These are phyloP conservation scores for Calameuta filiformis DNA, from an alignment of 2,888 invertebrate species.

Conservation along the genomic window DNA sequence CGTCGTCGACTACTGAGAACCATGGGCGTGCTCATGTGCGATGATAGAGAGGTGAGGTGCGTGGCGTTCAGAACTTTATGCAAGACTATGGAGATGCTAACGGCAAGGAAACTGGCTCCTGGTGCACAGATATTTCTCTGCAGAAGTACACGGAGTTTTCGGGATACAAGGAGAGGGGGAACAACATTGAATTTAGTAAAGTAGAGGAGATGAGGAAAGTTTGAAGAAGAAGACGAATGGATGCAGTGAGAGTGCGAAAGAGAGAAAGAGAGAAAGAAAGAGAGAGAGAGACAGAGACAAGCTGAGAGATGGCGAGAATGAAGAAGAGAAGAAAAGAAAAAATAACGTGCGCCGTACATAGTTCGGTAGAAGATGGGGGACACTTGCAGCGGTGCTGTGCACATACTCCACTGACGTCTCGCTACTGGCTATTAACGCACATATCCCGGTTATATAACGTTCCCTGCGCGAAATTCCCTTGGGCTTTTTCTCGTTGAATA, in stretches of 20 bases:
- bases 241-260: slow-evolving; percentile 18
- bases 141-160: slow-evolving; percentile 22
- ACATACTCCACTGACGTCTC: slow-evolving; percentile 38
- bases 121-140: slow-evolving; percentile 12
- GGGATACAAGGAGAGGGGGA: slow-evolving; percentile 20
- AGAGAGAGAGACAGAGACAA: neutral
- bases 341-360: slow-evolving; percentile 3
- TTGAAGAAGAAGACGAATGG: neutral
- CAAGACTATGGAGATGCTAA: slow-evolving; percentile 11
- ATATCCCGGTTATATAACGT: slow-evolving; percentile 54
- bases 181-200: slow-evolving; percentile 3
- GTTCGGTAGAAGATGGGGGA: slow-evolving; percentile 3
- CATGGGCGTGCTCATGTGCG: neutral
- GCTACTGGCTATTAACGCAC: slow-evolving; percentile 47
- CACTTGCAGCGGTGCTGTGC: slow-evolving; percentile 13
- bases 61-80: neutral
- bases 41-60: neutral
- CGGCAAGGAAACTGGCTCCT: slow-evolving; percentile 5
- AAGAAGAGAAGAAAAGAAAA: neutral
- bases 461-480: slow-evolving; percentile 34
- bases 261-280: neutral
- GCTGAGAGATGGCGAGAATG: slow-evolving; percentile 4
- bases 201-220: slow-evolving; percentile 4
- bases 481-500: slow-evolving; percentile 15
- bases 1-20: neutral